Conservation (phyloP, 2,888 invertebrate species). For the Phanerotoma sp. region DNA sequence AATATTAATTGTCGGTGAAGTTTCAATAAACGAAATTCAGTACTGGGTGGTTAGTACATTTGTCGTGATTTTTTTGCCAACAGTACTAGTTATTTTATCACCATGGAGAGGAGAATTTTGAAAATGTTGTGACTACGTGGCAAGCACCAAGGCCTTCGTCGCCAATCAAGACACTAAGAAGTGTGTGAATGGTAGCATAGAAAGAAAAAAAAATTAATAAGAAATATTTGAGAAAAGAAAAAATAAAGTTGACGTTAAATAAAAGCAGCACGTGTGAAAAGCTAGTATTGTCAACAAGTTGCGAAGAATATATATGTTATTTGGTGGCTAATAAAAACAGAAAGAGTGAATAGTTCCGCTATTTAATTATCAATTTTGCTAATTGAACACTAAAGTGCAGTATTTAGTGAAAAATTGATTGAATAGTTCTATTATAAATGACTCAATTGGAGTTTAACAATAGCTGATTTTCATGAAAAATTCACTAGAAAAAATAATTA, state of each 20-base stretch:
- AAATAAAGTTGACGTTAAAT: background rate
- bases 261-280: slow-evolving; percentile 3
- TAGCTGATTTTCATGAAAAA: too few relatives aligned
- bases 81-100: slow-evolving; percentile 20
- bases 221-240: background rate
- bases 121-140: slow-evolving; percentile 55
- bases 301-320: too few relatives aligned
- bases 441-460: too few relatives aligned
- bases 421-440: too few relatives aligned
- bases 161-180: slow-evolving; percentile 52
- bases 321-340: too few relatives aligned
- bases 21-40: background rate
- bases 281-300: too few relatives aligned
- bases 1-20: background rate
- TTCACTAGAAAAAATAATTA: too few relatives aligned
- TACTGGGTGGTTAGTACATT: background rate
- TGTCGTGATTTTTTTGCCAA: background rate
- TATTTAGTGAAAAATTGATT: too few relatives aligned
- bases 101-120: slow-evolving; percentile 53
- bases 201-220: slow-evolving; percentile 5
- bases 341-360: too few relatives aligned
- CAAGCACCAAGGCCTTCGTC: slow-evolving; percentile 42
- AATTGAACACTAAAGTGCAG: too few relatives aligned
- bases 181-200: slow-evolving; percentile 52
- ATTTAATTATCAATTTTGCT: too few relatives aligned